Evolutionary conservation across 2,888 invertebrate genomes (phyloP), one percentile per base, ranked within the genome.

Genomic region (Polydrusus tereticollis): DNA sequence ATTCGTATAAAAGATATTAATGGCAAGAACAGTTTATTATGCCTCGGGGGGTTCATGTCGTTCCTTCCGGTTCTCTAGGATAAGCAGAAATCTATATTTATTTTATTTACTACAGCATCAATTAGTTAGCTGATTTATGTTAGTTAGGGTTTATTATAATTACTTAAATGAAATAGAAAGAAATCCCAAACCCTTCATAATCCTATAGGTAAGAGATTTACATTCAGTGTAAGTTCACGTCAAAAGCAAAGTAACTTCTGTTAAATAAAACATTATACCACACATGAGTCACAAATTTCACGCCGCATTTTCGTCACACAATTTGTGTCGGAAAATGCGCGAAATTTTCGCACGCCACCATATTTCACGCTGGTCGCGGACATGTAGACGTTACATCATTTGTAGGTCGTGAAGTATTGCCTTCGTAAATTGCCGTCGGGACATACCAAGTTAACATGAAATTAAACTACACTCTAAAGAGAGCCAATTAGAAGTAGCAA

Each of bases 401-500:
- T 73, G 74, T 74, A 75, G 73, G 73, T 72, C 73, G 72, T 78
- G 75, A 78, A 71, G 76, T 78, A 81, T 81, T 76, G 79, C 80
- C 78, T 77, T 73, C 70, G 79, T 78, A 81, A 81, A 81, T 81
- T 80, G 77, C 45, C 72, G 57, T 77, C 75, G 75, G 73, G 78
- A 75, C 80, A 80, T 79, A 79, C 80, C 81, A 77, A 79, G 76
- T 79, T 77, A 81, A 81, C 82, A 80, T 79, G 81, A 81, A 84
- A 84, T 84, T 83, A 83, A 83, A 83, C 81, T 82, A 80, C 78
- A 78, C 81, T 82, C 82, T 69, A 84, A 85, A 85, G 85, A 84
- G 83, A 84, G 84, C 85, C 85, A 85, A 86, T 86, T 86, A 85
- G 84, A 84, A 83, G 84, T 84, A 84, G 84, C 84, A 85, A 84